phyloP scores from a whole-genome alignment of 2,113 vertebrate genomes.

The Stigmatopora argus region DNA sequence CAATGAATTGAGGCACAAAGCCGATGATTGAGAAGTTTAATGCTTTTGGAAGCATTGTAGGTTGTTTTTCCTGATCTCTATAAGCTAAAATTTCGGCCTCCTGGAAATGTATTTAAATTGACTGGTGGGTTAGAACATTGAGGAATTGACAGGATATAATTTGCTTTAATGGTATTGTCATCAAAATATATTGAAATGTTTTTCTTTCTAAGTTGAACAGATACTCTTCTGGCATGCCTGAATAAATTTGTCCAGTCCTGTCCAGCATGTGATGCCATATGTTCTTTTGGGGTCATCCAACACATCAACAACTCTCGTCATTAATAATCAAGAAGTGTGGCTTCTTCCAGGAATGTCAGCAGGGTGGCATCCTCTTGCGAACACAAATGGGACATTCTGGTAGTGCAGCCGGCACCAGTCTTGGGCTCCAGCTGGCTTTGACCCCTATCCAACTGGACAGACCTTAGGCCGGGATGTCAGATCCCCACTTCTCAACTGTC shows the following conservation, averaged over 20 bases:
- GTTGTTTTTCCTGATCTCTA: too few relatives aligned
- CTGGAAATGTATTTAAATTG: too few relatives aligned
- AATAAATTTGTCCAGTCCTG: neutral
- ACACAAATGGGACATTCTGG: neutral
- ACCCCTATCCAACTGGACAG: neutral
- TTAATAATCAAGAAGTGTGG: neutral
- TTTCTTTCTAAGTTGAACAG: too few relatives aligned
- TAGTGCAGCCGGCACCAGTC: neutral
- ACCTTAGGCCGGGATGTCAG: neutral
- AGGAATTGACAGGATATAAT: too few relatives aligned
- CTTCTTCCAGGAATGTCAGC: neutral
- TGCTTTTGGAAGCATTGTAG: too few relatives aligned
- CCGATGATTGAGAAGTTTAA: too few relatives aligned
- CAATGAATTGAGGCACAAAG: too few relatives aligned
- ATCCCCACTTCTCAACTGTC: neutral
- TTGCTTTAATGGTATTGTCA: too few relatives aligned
- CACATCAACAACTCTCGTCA: neutral
- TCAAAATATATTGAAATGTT: too few relatives aligned
- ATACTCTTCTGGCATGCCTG: neutral
- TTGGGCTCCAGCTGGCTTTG: slow-evolving; percentile 1
- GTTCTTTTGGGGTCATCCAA: neutral
- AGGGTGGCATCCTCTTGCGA: neutral
- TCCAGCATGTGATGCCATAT: slow-evolving; percentile 1
- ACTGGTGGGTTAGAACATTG: too few relatives aligned
- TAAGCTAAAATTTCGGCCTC: too few relatives aligned